phyloP scores from a whole-genome alignment of 2,888 invertebrate genomes.

The Drosophila eohydei region DNA sequence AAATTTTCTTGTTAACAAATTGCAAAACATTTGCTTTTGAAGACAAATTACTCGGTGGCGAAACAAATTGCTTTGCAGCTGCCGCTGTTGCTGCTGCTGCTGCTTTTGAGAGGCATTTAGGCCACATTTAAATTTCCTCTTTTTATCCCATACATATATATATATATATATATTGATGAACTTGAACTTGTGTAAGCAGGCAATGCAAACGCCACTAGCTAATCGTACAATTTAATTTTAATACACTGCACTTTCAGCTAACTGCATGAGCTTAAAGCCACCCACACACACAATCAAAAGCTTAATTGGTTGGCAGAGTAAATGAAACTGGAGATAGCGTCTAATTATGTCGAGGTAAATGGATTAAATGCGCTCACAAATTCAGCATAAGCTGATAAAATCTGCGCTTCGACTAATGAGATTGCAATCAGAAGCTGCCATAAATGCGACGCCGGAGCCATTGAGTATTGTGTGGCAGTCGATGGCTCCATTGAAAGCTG shows the following conservation, averaged over 20 bases:
- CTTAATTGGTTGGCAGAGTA: conserved; percentile 26
- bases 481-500: conserved; percentile 21
- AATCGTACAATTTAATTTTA: conserved; percentile 21
- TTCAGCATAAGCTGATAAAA: conserved; percentile 10
- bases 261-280: conserved; percentile 1
- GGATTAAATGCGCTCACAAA: conserved; percentile 58
- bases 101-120: conserved; percentile 28
- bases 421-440: conserved; percentile 32
- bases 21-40: conserved; percentile 80
- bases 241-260: conserved; percentile 29
- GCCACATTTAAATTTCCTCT: conserved; percentile 47
- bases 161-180: conserved; percentile 42
- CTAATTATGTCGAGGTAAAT: conserved; percentile 47
- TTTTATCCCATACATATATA: conserved; percentile 1
- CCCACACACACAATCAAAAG: not conserved
- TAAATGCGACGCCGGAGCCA: conserved; percentile 12
- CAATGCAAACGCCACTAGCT: conserved; percentile 16
- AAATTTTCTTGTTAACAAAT: conserved; percentile 80
- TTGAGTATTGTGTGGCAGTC: conserved; percentile 15
- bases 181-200: conserved; percentile 39
- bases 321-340: conserved; percentile 22
- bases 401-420: conserved; percentile 29
- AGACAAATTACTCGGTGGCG: conserved; percentile 79
- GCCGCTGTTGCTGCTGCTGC: conserved; percentile 21
- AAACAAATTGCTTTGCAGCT: conserved; percentile 78